phyloP scores from a whole-genome alignment of 2,888 invertebrate genomes.

The Eueremaeus valkanovi region DNA sequence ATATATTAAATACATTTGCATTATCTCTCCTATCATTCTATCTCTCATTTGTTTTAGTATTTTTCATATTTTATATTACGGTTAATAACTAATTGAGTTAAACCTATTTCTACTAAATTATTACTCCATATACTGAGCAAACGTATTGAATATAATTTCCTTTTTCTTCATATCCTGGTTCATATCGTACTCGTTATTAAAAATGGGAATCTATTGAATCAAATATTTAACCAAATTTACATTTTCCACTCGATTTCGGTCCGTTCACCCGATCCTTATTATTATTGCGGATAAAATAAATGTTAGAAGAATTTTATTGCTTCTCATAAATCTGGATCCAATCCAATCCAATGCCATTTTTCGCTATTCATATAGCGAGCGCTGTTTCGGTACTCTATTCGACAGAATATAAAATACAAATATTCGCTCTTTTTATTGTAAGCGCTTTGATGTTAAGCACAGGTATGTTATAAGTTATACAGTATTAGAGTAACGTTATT shows the following conservation, averaged over 20 bases:
- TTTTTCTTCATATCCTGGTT: background rate
- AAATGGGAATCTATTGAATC: background rate
- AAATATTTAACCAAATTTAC: background rate
- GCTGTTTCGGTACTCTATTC: background rate
- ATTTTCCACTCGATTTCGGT: background rate
- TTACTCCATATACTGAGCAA: background rate
- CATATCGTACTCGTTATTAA: too few species aligned
- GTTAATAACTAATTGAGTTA: background rate
- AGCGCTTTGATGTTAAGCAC: background rate
- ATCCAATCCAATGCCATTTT: background rate
- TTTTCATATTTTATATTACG: background rate
- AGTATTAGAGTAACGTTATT: too few species aligned
- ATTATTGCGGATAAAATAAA: background rate
- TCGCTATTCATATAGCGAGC: background rate
- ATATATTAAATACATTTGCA: background rate
- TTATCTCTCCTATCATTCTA: background rate
- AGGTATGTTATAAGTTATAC: background rate
- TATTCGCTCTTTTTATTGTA: background rate
- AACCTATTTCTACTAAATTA: background rate
- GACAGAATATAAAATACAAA: background rate
- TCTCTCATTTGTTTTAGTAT: background rate
- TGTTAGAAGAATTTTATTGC: background rate
- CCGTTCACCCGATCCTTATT: conserved; percentile 6
- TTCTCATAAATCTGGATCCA: background rate
- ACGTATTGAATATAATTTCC: background rate